Evolutionary conservation across 1,140 invertebrate genomes (phyloP), one percentile per base, ranked within the genome.

Genomic region (Popillia japonica): DNA sequence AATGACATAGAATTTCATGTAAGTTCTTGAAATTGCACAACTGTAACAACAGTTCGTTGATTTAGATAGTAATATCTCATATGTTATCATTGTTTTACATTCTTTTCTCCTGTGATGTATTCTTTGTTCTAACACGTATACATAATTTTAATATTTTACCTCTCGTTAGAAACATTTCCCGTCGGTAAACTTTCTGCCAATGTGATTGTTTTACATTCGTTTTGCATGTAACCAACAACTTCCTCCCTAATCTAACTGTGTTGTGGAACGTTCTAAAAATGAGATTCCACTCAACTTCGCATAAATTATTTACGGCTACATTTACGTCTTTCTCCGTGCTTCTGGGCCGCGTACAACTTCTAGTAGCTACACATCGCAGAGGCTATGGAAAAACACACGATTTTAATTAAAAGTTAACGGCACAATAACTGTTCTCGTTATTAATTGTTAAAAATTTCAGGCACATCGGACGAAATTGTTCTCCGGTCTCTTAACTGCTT

Each of bases 341-440:
- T 61, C 22, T 23, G 11, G 61, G 10, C 17, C 17, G 3, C 61
- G 61, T 22, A 48, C 11, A n/a, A n/a, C 44, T 14, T 17, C 17
- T 20, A 6, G 23, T 17, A 6, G 61, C 17, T 61, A 6, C 0
- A 42, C 59, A 17, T 61, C 20, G 14, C 59, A 17, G 9, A 7
- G 59, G 59, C 59, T 7, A n/a, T 7, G 20, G 22, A 64, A 64
- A 64, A 64, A 64, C 61, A 64, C 17, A 64, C 61, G 61, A 64
- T 64, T 64, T 64, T 64, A 64, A 64, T 64, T 64, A 64, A 64
- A 64, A 64, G 61, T 64, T 64, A 64, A 64, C 61, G 61, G 61
- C 3, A 64, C 61, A 64, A 64, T 64, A 64, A 64, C 61, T 64
- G 61, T 64, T 22, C 61, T 27, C 61, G 61, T 64, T 64, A 64